These are phyloP conservation scores for Onychostruthus taczanowskii DNA, from an alignment of 2,113 vertebrate species.

Conservation along the genomic window DNA sequence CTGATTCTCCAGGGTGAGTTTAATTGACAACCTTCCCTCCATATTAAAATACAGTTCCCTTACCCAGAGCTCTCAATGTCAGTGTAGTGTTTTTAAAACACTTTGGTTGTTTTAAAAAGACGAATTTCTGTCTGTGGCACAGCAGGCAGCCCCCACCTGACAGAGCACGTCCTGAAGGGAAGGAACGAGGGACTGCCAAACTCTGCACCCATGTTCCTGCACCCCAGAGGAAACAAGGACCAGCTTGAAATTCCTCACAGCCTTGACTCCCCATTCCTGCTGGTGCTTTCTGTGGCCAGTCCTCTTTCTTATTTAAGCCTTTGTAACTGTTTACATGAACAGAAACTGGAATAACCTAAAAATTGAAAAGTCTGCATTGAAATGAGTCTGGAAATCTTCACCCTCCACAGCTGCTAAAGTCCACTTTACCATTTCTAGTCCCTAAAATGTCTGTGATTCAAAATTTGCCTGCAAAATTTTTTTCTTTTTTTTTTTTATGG, in stretches of 20 bases:
- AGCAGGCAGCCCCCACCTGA: background rate
- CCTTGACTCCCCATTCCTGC: background rate
- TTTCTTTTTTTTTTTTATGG: background rate
- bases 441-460: background rate
- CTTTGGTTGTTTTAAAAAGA: background rate
- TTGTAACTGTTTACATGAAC: background rate
- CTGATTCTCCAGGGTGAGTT: background rate
- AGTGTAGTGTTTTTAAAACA: background rate
- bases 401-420: background rate
- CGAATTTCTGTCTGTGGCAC: background rate
- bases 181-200: background rate
- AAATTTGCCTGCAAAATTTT: background rate
- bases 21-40: background rate
- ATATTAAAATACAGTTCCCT: background rate
- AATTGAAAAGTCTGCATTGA: background rate
- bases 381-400: background rate
- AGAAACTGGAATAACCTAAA: background rate
- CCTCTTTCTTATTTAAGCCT: background rate
- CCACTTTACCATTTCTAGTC: background rate
- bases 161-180: background rate
- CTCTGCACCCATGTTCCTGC: background rate
- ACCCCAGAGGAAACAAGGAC: background rate
- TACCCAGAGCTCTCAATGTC: background rate
- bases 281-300: background rate
- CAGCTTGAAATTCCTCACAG: background rate